Base-by-base conservation (phyloP, 53 echinoderm and acorn worm genomes). In the Echinometra lucunter region DNA sequence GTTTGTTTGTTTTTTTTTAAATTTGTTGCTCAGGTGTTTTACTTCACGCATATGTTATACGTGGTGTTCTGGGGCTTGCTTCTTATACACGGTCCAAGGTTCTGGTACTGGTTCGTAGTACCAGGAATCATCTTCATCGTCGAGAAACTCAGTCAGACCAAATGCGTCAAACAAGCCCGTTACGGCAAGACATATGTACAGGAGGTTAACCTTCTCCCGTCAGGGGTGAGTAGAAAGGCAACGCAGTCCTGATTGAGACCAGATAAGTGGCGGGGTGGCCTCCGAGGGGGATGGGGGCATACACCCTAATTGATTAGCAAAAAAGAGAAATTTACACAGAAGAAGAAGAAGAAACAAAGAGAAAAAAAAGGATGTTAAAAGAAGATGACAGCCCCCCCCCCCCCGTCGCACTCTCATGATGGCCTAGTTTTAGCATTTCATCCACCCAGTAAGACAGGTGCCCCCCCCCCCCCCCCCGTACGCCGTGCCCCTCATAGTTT, bases 11-110 rank as follows among this genome's bases (percentile, higher is more conserved):
- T n/a, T n/a, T n/a, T n/a, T n/a, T n/a, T n/a, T n/a, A n/a, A n/a
- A n/a, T 4, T 66, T 23, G 6, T 66, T 38, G 6, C 49, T 30
- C 88, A 98, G 99, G 94, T 97, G 74, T 98, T 98, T 85, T 97
- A 96, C 94, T 98, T 97, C 95, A 97, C 99, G 75, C 99, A 98
- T 88, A 94, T 96, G 93, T 88, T 98, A 23, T 98, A 97, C 91
- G 57, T 95, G 37, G 74, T 96, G 44, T 98, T 98, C 92, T 99
- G 98, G 98, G 92, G 94, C 37, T 89, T 99, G 5, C 95, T 98
- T 27, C 95, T 99, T 18, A 44, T 99, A 25, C 99, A 99, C 83
- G 96, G 97, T 18, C 98, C 99, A 21, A 94, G 89, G 19, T 98
- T 99, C 89, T 99, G 96, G 96, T 95, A 93, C 57, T 98, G 97